phyloP scores from a whole-genome alignment of 1,140 invertebrate species.

The Ectropis grisescens region DNA sequence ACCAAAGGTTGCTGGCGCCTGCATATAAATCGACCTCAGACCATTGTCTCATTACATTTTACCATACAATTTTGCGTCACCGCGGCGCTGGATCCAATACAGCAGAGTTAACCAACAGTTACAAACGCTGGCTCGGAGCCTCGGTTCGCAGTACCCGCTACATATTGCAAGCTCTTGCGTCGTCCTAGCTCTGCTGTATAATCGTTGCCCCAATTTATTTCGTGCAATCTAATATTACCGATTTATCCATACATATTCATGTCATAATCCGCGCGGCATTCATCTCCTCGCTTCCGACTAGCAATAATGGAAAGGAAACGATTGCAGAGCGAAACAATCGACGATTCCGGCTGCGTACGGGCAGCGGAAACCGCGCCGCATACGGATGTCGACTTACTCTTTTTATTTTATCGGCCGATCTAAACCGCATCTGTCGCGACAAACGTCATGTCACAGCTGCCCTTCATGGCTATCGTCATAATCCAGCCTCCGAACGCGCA shows the following conservation, averaged over 20 bases:
- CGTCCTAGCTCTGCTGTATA: slow-evolving; percentile 41
- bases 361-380: slow-evolving; percentile 44
- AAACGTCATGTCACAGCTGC: slow-evolving; percentile 48
- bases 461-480: slow-evolving; percentile 44
- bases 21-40: slow-evolving; percentile 43
- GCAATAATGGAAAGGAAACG: slow-evolving; percentile 53
- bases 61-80: slow-evolving; percentile 38
- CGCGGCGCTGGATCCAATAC: slow-evolving; percentile 34
- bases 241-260: too few relatives aligned
- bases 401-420: slow-evolving; percentile 55
- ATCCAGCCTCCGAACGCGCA: slow-evolving; percentile 35
- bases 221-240: too few relatives aligned
- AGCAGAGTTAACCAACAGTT: slow-evolving; percentile 43
- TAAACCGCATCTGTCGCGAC: slow-evolving; percentile 62
- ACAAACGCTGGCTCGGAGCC: slow-evolving; percentile 29
- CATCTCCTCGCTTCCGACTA: slow-evolving; percentile 45
- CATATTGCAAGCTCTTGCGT: slow-evolving; percentile 59
- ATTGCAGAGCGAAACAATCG: slow-evolving; percentile 54
- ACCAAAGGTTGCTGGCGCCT: slow-evolving; percentile 22
- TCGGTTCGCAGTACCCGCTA: slow-evolving; percentile 38
- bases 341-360: slow-evolving; percentile 47
- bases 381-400: slow-evolving; percentile 55
- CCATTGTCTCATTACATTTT: slow-evolving; percentile 34
- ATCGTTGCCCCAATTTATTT: slow-evolving; percentile 35
- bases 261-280: too few relatives aligned